Percentiles rank a stretch among this genome's conserved stretches.
Conservation (phyloP, 2,888 invertebrate genomes). For the Prenolepis imparis region DNA sequence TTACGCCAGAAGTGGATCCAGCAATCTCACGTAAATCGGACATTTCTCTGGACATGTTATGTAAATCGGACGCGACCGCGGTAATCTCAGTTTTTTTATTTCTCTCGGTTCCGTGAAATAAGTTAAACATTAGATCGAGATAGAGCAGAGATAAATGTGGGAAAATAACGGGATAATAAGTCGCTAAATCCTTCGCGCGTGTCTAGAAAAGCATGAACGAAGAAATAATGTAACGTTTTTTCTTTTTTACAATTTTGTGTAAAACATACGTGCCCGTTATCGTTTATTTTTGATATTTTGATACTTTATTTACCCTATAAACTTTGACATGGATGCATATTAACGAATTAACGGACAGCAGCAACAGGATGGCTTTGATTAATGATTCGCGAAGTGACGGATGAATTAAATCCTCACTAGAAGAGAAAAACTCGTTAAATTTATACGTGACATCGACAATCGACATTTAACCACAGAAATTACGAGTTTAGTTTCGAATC, state of each 20-base stretch:
- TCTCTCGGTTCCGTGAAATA: not conserved
- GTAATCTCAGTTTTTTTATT: not conserved
- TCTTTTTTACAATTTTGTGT: constrained; percentile 2
- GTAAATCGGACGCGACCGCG: not conserved
- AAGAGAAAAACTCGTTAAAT: constrained; percentile 9
- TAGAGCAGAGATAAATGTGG: not conserved
- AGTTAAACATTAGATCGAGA: not conserved
- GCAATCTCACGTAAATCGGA: constrained; percentile 50
- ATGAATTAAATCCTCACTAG: constrained; percentile 4
- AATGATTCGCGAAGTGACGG: constrained; percentile 10
- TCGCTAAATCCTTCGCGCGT: not conserved
- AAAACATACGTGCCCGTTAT: not conserved
- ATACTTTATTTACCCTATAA: not conserved
- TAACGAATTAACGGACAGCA: constrained; percentile 4
- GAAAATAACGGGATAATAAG: not conserved
- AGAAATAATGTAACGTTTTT: constrained; percentile 14
- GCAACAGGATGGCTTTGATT: constrained; percentile 22
- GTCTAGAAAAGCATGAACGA: not conserved
- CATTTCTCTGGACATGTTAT: constrained; percentile 21
- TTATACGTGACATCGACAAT: not conserved
- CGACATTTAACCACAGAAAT: not conserved
- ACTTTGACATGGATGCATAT: constrained; percentile 1
- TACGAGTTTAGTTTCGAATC: not conserved
- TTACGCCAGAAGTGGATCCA: constrained; percentile 37
- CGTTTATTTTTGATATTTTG: not conserved